Evolutionary conservation across 2,113 vertebrate genomes (phyloP).

Genomic region (Urocolius indicus): DNA sequence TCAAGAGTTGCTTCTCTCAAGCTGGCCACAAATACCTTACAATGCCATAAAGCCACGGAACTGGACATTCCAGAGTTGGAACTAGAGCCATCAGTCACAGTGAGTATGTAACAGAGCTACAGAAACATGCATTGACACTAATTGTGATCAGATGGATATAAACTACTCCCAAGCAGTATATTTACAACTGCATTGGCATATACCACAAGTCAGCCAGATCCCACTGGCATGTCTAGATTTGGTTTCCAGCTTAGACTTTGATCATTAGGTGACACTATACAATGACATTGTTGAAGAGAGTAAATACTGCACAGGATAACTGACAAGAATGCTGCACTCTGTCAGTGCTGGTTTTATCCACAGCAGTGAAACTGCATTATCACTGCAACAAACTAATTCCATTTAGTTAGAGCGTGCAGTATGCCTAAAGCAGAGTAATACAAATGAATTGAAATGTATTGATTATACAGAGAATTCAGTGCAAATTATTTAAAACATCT

Average conservation of each 20-base stretch:
- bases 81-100: not conserved
- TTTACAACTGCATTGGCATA: not conserved
- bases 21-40: not conserved
- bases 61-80: not conserved
- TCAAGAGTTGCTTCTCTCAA: not conserved
- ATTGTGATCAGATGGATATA: not conserved
- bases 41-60: conserved; percentile 18
- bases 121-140: not conserved
- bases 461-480: conserved; percentile 35
- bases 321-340: not conserved
- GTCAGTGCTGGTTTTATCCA: not conserved
- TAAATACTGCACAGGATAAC: not conserved
- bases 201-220: not conserved
- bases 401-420: not conserved
- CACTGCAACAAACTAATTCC: not conserved
- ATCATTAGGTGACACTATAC: not conserved
- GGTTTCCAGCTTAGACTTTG: not conserved
- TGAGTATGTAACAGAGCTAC: not conserved
- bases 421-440: not conserved
- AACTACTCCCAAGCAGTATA: not conserved
- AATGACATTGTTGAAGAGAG: not conserved
- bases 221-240: not conserved
- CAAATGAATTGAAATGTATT: conserved; percentile 24
- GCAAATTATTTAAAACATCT: conserved; percentile 41
- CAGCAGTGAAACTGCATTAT: conserved; percentile 18